Evolutionary conservation across 37 sponge, comb jelly and placozoan genomes (phyloP), one percentile per base, ranked within the genome.

Genomic region (Beroe forskalii): DNA sequence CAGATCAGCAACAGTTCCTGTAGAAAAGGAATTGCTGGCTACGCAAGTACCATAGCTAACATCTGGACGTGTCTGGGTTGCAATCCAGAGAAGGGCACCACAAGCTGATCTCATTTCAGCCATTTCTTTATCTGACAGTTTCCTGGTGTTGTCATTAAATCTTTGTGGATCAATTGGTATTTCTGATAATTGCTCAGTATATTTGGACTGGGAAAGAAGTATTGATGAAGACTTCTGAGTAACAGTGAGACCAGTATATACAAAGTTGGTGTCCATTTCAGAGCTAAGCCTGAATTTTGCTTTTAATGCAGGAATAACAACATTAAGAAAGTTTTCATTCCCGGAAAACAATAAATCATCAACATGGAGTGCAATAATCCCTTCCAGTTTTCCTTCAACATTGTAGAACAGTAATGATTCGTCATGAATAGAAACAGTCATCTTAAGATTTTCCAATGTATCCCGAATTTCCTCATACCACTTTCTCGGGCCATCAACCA

Each of bases 401-500:
- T 69, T 28, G 17, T 20, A 28, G 32, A 69, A 69, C 37, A 69
- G 20, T 14, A 69, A 69, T 33, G 72, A 69, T 36, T 69, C 72
- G 32, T 69, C 72, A 35, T 69, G 32, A 9, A 4, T 9, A 9
- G 72, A 69, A 2, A 69, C 38, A 14, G 35, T 35, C 72, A 69
- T 69, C 32, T 32, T 17, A 9, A 69, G 72, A 31, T 36, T 17
- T 33, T 36, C 72, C 38, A 69, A 32, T 33, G 72, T 69, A 32
- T 33, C 37, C 32, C 72, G 27, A 4, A 69, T 33, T 35, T 28
- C 38, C 3, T 32, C 32, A 35, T 69, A 69, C 72, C 72, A 69
- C 38, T 36, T 69, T 35, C 72, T 28, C 27, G 72, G 72, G 17
- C 72, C 72, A 69, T 69, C 72, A 30, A 69, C 38, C 38, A 69